Base-by-base conservation (phyloP, 1,140 invertebrate genomes). In the Magallana angulata region DNA sequence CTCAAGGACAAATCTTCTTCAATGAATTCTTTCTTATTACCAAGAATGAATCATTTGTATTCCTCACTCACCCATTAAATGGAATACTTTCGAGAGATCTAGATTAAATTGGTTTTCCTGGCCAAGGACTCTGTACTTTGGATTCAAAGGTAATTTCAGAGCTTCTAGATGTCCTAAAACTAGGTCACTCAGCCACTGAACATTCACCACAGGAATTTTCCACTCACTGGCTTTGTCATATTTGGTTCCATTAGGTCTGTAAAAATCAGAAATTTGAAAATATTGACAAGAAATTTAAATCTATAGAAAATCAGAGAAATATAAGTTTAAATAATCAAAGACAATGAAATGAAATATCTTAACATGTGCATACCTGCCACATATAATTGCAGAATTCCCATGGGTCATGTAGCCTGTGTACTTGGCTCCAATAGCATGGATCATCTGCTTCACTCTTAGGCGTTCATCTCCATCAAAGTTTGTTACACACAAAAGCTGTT, bases 181-280 rank as follows among this genome's bases (percentile, higher is more conserved):
- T 62, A 99, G 96, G 94, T 99, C 98, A 85, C 97, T 98, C 71
- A 99, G 95, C 98, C 98, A 99, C 88, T 97, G 97, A 8, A 97
- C 97, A 94, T 98, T 99, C 0, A 99, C 98, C 3, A 98, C 96
- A 16, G 97, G 97, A 59, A 96, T 95, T 48, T 94, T 94, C 97
- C 98, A 99, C 94, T 99, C 97, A 76, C 97, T 96, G 0, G 98
- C 98, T 91, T 98, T 97, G 90, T 97, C 96, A 95, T 97, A 98
- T 94, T 99, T 99, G 81, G 95, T 95, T 57, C 98, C 98, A 91
- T 98, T 97, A 0, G 97, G 96, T 91, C 97, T 98, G 90, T 76
- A 94, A 86, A 68, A 58, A 81, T 68, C 24, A 12, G 60, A 85
- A 83, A 11, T 48, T 48, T 48, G 36, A 48, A 48, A 48, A 48